phyloP scores from a whole-genome alignment of 2,113 vertebrate species.

The Erpornis zantholeuca region DNA sequence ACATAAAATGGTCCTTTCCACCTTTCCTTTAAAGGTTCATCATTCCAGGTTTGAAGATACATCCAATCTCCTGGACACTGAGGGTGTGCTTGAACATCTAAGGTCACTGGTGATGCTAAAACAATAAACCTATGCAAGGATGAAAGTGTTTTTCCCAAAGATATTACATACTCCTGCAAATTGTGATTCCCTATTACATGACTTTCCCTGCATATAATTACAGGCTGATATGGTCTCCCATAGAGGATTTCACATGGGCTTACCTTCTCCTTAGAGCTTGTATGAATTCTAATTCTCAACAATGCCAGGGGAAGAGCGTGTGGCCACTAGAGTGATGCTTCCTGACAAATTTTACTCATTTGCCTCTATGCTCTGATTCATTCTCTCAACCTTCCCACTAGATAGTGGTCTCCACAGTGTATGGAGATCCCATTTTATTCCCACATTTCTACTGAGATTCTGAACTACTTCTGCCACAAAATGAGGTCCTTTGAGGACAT shows the following conservation, averaged over 20 bases:
- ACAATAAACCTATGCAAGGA: not conserved
- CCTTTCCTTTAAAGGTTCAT: not conserved
- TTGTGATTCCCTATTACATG: not conserved
- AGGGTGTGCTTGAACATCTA: not conserved
- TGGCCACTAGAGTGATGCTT: not conserved
- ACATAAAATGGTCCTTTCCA: not conserved
- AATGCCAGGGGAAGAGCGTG: not conserved
- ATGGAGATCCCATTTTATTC: not conserved
- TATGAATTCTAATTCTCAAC: not conserved
- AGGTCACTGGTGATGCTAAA: not conserved
- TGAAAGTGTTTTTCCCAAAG: not conserved
- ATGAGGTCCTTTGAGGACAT: not conserved
- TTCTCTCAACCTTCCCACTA: not conserved
- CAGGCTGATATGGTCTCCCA: not conserved
- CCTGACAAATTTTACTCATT: not conserved
- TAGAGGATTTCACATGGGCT: not conserved
- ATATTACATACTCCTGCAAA: not conserved
- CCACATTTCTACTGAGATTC: not conserved
- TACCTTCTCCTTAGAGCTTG: not conserved
- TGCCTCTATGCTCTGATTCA: not conserved
- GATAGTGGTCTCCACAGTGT: not conserved
- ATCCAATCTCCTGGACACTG: not conserved
- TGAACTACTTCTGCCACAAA: not conserved
- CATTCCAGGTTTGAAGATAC: not conserved
- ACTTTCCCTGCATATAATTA: not conserved